Percentiles rank a stretch among this genome's conserved stretches.
Conservation (phyloP, 2,113 vertebrate species). For the Corythornis cristatus region DNA sequence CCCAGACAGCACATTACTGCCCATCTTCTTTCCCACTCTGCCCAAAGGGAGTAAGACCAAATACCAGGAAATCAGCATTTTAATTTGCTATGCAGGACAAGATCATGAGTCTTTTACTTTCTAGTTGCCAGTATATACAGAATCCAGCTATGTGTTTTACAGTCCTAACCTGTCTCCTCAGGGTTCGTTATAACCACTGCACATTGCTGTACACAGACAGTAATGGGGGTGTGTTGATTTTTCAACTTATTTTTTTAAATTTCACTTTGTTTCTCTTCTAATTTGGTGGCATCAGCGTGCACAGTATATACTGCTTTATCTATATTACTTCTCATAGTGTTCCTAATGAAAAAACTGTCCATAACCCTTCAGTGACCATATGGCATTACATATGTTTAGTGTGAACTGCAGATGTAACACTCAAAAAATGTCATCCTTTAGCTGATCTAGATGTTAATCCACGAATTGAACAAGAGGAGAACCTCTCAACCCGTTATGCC, state of each 20-base stretch:
- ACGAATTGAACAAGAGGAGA: background rate
- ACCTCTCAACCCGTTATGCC: background rate
- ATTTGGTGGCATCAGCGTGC: background rate
- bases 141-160: background rate
- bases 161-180: background rate
- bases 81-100: background rate
- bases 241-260: background rate
- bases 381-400: constrained; percentile 27
- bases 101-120: fast-evolving
- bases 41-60: background rate
- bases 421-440: background rate
- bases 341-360: background rate
- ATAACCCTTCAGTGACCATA: background rate
- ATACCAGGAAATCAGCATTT: background rate
- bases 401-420: background rate
- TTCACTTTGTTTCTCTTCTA: background rate
- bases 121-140: background rate
- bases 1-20: background rate
- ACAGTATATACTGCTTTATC: background rate
- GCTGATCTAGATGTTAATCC: background rate
- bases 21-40: background rate
- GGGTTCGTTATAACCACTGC: background rate
- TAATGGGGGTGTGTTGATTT: fast-evolving
- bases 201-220: background rate
- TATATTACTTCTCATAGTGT: background rate